Conservation (phyloP, 64 coral and sea anemone genomes). For the Dendrophyllia cribrosa region DNA sequence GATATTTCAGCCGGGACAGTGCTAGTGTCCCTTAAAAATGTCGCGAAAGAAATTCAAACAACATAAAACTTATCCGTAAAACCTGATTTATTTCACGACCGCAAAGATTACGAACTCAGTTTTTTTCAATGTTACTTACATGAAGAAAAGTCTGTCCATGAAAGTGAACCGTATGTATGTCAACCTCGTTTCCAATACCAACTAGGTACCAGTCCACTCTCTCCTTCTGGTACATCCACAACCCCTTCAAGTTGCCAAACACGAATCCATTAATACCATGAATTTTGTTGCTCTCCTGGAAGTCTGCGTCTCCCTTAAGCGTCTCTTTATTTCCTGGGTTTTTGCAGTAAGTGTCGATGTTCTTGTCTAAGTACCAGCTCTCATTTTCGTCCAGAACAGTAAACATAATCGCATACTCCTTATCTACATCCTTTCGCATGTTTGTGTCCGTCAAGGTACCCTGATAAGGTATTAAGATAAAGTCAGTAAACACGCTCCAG, state of each 20-base stretch:
- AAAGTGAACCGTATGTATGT: constrained; percentile 92
- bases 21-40: no score
- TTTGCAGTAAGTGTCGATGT: constrained; percentile 70
- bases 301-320: constrained; percentile 74
- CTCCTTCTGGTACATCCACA: constrained; percentile 76
- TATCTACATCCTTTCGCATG: constrained; percentile 65
- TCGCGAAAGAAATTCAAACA: no score
- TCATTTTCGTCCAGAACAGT: constrained; percentile 89
- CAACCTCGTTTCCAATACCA: constrained; percentile 85
- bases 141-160: constrained; percentile 81
- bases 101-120: no score
- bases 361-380: constrained; percentile 84
- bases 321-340: constrained; percentile 36
- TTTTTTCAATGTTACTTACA: constrained; percentile 34
- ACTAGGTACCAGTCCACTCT: constrained; percentile 79
- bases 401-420: constrained; percentile 76
- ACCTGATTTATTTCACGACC: no score
- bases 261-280: constrained; percentile 91
- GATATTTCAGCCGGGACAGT: no score
- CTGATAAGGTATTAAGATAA: neutral
- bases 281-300: constrained; percentile 94
- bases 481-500: neutral
- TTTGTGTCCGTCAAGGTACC: constrained; percentile 30
- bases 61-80: no score
- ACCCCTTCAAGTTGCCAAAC: constrained; percentile 67